Percentiles rank a stretch among this genome's conserved stretches.
phyloP scores from a whole-genome alignment of 2,797 vertebrate species.

The Galagoides demidoff region DNA sequence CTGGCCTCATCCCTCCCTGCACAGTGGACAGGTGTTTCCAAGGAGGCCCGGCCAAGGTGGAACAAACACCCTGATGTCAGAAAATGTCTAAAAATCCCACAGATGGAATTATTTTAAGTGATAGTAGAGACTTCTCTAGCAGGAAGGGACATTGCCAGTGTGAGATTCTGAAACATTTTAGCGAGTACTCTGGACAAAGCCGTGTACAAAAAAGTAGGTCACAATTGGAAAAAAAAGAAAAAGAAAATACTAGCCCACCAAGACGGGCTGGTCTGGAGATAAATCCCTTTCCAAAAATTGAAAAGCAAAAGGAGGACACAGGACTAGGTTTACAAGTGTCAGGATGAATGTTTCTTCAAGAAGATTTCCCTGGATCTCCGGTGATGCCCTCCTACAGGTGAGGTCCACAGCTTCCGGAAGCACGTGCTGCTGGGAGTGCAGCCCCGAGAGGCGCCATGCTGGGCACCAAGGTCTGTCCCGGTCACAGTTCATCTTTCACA shows the following conservation, averaged over 20 bases:
- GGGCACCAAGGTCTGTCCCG: slow-evolving; percentile 79
- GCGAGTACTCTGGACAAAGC: slow-evolving; percentile 79
- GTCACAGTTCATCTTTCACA: slow-evolving; percentile 95
- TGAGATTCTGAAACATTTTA: slow-evolving; percentile 64
- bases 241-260: slow-evolving; percentile 17
- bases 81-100: slow-evolving; percentile 56
- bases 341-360: slow-evolving; percentile 80
- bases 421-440: slow-evolving; percentile 72
- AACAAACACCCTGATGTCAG: slow-evolving; percentile 1
- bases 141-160: slow-evolving; percentile 71
- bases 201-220: slow-evolving; percentile 86
- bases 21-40: not conserved
- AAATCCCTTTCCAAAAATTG: slow-evolving; percentile 80
- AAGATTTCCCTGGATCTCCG: slow-evolving; percentile 86
- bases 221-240: slow-evolving; percentile 51
- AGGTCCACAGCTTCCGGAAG: slow-evolving; percentile 81
- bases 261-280: slow-evolving; percentile 24
- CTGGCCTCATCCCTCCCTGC: not conserved
- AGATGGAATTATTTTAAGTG: slow-evolving; percentile 32
- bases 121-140: slow-evolving; percentile 58
- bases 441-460: slow-evolving; percentile 68
- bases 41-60: slow-evolving; percentile 54
- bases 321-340: slow-evolving; percentile 72
- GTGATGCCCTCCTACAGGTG: slow-evolving; percentile 76
- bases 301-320: slow-evolving; percentile 73